These are phyloP conservation scores for Eueides isabella DNA, from an alignment of 1,140 invertebrate species.

Conservation along the genomic window DNA sequence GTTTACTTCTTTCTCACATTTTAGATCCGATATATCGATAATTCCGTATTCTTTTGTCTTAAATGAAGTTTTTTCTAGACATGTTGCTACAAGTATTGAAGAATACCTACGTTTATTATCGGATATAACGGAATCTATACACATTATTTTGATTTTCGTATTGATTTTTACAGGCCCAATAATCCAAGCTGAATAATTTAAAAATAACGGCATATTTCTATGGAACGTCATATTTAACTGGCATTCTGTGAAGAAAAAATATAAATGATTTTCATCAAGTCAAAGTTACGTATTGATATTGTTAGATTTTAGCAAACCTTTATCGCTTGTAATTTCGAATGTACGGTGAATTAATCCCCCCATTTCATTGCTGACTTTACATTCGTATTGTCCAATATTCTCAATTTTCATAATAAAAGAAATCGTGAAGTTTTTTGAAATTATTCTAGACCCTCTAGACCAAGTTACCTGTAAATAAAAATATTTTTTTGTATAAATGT, in stretches of 20 bases:
- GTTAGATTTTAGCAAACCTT: background rate
- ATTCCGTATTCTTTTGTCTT: background rate
- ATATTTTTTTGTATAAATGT: no score
- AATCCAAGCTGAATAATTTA: background rate
- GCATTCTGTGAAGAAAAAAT: background rate
- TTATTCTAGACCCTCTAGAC: background rate
- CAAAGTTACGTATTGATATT: no score
- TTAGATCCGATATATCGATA: background rate
- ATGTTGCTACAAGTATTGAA: background rate
- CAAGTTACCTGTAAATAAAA: background rate
- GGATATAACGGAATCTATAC: background rate
- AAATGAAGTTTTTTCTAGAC: background rate
- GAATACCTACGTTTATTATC: background rate
- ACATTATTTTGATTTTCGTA: background rate
- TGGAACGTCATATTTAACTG: background rate
- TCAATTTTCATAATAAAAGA: background rate
- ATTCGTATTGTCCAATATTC: background rate
- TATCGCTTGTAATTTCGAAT: background rate
- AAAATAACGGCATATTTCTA: background rate
- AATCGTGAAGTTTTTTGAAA: background rate
- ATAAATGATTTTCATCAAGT: background rate
- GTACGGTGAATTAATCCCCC: background rate
- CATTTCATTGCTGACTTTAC: slow-evolving; percentile 1
- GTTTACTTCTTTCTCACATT: background rate
- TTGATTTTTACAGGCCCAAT: background rate